Percentiles rank a stretch among this genome's conserved stretches.
phyloP scores from a whole-genome alignment of 2,888 invertebrate species.

The Sussaba pulchella region DNA sequence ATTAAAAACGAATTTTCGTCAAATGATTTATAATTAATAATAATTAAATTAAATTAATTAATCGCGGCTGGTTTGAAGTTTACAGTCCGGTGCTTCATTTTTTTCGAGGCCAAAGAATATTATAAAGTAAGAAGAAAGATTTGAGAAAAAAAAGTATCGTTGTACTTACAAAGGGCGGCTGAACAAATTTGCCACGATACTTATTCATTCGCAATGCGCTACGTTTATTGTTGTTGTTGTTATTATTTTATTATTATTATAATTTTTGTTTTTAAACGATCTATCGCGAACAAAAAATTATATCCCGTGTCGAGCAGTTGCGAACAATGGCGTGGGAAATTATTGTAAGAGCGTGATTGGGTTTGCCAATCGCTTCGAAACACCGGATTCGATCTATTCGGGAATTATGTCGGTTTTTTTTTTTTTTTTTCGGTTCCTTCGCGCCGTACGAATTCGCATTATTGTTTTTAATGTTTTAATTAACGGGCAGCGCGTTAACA shows the following conservation, averaged over 20 bases:
- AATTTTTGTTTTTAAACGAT: constrained; percentile 25
- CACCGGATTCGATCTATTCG: constrained; percentile 6
- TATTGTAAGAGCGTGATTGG: not conserved
- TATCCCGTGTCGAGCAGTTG: not conserved
- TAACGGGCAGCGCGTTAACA: constrained; percentile 11
- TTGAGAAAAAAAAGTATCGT: constrained; percentile 21
- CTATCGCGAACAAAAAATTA: constrained; percentile 1
- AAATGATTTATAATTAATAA: no score
- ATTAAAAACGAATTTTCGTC: constrained; percentile 18
- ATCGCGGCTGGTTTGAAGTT: constrained; percentile 29
- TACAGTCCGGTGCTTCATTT: constrained; percentile 56
- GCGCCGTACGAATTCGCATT: constrained; percentile 13
- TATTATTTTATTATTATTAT: no score
- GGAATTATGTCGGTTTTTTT: constrained; percentile 17
- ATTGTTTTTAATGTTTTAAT: constrained; percentile 25
- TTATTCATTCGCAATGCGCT: constrained; percentile 2
- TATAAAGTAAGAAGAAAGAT: constrained; percentile 18
- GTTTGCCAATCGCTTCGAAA: no score
- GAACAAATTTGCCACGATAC: constrained; percentile 12
- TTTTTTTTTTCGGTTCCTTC: not conserved
- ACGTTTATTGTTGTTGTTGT: constrained; percentile 14
- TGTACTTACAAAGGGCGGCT: constrained; percentile 17
- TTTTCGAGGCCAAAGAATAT: constrained; percentile 65
- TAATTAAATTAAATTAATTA: constrained; percentile 1
- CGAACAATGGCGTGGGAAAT: not conserved